These are phyloP conservation scores for Seira musarum DNA, from an alignment of 2,888 invertebrate genomes.

Conservation along the genomic window DNA sequence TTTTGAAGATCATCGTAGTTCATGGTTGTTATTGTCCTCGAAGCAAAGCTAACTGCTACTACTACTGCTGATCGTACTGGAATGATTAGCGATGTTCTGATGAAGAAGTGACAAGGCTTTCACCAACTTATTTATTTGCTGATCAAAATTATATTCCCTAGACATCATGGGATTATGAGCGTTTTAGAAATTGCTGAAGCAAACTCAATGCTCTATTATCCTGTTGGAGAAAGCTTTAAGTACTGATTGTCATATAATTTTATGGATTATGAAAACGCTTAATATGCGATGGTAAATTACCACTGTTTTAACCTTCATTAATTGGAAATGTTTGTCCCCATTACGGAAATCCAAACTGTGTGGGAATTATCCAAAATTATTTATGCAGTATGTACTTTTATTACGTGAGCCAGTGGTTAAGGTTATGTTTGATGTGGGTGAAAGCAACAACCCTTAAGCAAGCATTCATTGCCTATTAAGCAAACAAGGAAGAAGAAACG, in stretches of 20 bases:
- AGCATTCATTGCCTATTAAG: not conserved
- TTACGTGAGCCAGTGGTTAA: not conserved
- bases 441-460: not conserved
- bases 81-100: not conserved
- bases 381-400: no score
- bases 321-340: no score
- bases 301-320: not conserved
- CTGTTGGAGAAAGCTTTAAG: no score
- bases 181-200: not conserved
- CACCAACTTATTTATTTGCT: no score
- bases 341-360: not conserved
- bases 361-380: no score
- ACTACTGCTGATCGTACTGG: no score
- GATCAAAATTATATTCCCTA: not conserved
- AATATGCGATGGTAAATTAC: not conserved
- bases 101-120: no score
- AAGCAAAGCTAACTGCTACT: not conserved
- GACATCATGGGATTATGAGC: not conserved
- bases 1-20: slow-evolving; percentile 7
- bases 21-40: slow-evolving; percentile 9
- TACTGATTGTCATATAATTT: no score
- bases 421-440: not conserved
- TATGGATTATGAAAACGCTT: not conserved
- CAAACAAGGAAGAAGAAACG: not conserved
- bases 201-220: no score